A percentile compares a stretch with the other conserved stretches of the same genome.
Evolutionary conservation across 2,113 vertebrate species (phyloP).

Genomic region (Petrocephalus zakoni): DNA sequence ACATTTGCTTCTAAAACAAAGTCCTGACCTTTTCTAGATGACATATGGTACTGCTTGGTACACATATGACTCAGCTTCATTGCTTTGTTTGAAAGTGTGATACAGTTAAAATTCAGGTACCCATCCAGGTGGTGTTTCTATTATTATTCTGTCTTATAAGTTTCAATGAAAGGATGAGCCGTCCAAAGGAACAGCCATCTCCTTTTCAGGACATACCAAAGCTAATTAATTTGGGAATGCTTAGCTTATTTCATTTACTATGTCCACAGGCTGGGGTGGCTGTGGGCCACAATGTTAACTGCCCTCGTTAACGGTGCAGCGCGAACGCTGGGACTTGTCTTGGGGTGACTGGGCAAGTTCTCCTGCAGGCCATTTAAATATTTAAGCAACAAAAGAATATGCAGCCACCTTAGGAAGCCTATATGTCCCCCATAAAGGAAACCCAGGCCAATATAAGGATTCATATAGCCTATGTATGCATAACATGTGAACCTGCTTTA

Average conservation of each 20-base stretch:
- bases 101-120: neutral
- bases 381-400: constrained; percentile 18
- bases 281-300: neutral
- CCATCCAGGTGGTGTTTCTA: neutral
- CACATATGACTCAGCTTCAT: neutral
- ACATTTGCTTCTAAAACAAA: neutral
- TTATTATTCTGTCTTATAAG: neutral
- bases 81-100: neutral
- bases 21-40: neutral
- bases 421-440: neutral
- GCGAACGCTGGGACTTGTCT: neutral
- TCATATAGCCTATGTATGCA: neutral
- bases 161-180: neutral
- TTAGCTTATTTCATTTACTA: constrained; percentile 18
- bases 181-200: neutral
- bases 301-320: neutral
- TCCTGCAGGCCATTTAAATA: constrained; percentile 11
- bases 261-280: neutral
- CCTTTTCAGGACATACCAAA: neutral
- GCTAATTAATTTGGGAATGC: constrained; percentile 8
- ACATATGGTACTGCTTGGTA: neutral
- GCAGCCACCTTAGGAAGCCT: neutral
- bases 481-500: neutral
- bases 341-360: neutral
- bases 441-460: neutral